Percentiles rank a stretch among this genome's conserved stretches.
Evolutionary conservation across 2,888 invertebrate species (phyloP).

Genomic region (Thymelicus sylvestris): DNA sequence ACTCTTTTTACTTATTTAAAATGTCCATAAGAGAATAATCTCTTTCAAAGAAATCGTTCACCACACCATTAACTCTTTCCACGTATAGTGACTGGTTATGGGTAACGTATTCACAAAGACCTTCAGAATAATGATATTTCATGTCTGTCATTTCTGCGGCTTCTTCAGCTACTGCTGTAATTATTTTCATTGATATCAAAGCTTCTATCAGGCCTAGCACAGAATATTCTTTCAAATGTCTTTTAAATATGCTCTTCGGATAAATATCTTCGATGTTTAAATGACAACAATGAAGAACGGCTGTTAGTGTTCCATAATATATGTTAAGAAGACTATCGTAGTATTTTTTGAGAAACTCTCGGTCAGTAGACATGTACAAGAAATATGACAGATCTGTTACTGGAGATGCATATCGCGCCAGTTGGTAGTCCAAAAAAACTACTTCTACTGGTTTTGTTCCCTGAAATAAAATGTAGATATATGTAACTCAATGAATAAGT

Average conservation of each 20-base stretch:
- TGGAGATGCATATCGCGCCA: conserved; percentile 64
- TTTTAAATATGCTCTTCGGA: conserved; percentile 58
- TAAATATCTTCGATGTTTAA: conserved; percentile 60
- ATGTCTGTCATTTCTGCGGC: conserved; percentile 67
- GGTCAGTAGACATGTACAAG: conserved; percentile 65
- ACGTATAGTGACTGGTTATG: conserved; percentile 55
- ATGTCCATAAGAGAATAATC: conserved; percentile 59
- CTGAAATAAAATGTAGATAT: conserved; percentile 53
- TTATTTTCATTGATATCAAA: conserved; percentile 72
- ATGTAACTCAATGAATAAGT: background rate
- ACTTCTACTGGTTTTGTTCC: conserved; percentile 61
- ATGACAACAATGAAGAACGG: conserved; percentile 63
- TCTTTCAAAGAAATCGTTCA: conserved; percentile 63
- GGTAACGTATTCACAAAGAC: conserved; percentile 51
- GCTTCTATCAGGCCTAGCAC: conserved; percentile 70
- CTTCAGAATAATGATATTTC: conserved; percentile 57
- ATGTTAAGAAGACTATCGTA: conserved; percentile 59
- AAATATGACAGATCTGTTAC: conserved; percentile 68
- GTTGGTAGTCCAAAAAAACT: conserved; percentile 64
- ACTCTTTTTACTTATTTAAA: conserved; percentile 46
- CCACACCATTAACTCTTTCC: conserved; percentile 67
- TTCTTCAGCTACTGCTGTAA: conserved; percentile 66
- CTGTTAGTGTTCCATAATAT: conserved; percentile 66
- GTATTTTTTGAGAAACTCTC: conserved; percentile 57
- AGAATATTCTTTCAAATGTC: conserved; percentile 64